Evolutionary conservation across 2,113 vertebrate species (phyloP).

Genomic region (Macaca mulatta): DNA sequence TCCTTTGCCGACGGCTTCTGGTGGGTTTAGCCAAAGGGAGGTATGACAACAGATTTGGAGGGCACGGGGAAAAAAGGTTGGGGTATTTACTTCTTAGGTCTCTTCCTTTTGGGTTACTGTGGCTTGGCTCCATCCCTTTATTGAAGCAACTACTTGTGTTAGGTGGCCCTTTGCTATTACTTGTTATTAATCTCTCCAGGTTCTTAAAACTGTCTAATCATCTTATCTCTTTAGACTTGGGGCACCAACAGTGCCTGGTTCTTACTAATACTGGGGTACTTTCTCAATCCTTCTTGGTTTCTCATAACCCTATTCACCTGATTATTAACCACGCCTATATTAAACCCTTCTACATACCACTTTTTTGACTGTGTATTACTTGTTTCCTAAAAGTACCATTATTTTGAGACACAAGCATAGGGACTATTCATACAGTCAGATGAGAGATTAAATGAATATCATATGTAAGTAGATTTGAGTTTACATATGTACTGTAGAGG

Average conservation of each 20-base stretch:
- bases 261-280: accelerated
- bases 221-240: not conserved
- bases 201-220: not conserved
- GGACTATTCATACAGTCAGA: not conserved
- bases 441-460: not conserved
- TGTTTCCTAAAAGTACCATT: not conserved
- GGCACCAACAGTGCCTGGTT: not conserved
- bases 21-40: not conserved
- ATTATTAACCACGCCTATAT: not conserved
- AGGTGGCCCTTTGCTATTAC: not conserved
- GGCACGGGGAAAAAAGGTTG: accelerated
- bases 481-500: not conserved
- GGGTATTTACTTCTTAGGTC: not conserved
- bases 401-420: not conserved
- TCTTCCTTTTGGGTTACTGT: not conserved
- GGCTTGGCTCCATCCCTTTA: not conserved
- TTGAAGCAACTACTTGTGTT: not conserved
- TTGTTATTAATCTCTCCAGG: not conserved
- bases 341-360: not conserved
- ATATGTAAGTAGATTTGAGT: not conserved
- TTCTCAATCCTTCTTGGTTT: not conserved
- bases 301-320: not conserved
- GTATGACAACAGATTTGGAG: not conserved
- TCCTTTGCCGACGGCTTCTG: not conserved
- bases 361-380: not conserved